These are phyloP conservation scores for Buteo buteo DNA, from an alignment of 2,113 vertebrate genomes.

Conservation along the genomic window DNA sequence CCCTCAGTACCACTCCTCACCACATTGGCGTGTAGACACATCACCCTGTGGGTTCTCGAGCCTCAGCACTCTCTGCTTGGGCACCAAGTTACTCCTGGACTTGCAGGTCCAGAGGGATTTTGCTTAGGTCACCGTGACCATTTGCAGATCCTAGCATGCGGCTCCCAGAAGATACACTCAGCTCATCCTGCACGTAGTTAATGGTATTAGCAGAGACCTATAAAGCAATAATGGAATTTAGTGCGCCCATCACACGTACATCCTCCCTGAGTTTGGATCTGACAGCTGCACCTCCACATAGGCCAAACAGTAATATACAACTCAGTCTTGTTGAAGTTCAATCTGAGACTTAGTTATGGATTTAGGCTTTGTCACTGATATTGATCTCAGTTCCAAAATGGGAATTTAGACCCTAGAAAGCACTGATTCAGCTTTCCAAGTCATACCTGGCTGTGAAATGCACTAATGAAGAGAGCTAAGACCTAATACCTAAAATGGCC, in stretches of 20 bases:
- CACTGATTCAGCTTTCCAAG: not conserved
- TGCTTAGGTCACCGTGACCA: not conserved
- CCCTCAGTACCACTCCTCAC: not conserved
- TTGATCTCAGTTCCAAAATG: not conserved
- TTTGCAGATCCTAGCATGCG: not conserved
- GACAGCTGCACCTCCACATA: not conserved
- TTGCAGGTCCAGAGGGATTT: not conserved
- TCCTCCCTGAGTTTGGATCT: not conserved
- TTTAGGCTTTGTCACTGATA: not conserved
- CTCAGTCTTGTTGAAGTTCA: not conserved
- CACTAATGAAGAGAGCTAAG: not conserved
- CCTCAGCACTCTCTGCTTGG: not conserved
- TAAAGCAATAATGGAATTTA: not conserved
- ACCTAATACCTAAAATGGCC: not conserved
- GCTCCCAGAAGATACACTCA: not conserved
- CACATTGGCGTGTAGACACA: rapidly evolving
- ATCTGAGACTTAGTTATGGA: not conserved
- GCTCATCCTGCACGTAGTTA: not conserved
- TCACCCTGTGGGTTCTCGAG: rapidly evolving
- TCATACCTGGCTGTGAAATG: not conserved
- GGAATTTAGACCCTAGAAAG: not conserved
- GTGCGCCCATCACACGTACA: not conserved
- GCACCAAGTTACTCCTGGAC: not conserved
- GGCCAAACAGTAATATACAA: not conserved
- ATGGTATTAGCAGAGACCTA: not conserved